Conservation (phyloP, 2,113 vertebrate genomes). For the Columba janthina region DNA sequence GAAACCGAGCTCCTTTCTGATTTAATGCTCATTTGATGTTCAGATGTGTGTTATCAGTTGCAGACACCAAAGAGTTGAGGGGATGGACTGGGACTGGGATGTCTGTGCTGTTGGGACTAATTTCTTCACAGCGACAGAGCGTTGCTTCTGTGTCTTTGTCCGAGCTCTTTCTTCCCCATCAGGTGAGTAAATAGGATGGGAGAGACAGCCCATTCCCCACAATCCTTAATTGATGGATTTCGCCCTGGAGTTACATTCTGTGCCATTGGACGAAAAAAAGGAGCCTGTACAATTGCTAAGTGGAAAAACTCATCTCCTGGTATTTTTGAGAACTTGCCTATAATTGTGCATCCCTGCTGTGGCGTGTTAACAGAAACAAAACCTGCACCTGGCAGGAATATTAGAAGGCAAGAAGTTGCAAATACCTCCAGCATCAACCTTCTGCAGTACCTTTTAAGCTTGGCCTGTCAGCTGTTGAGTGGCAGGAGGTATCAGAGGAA, state of each 20-base stretch:
- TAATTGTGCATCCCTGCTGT: constrained; percentile 10
- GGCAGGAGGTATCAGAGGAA: neutral
- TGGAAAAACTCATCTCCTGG: neutral
- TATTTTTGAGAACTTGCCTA: constrained; percentile 8
- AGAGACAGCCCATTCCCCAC: neutral
- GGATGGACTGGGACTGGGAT: neutral
- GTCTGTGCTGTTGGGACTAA: neutral
- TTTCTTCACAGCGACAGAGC: neutral
- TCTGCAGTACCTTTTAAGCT: neutral
- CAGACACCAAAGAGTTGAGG: neutral
- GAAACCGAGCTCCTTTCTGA: neutral
- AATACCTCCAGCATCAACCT: neutral
- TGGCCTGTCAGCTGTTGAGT: neutral
- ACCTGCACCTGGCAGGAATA: neutral
- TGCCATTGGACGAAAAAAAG: neutral
- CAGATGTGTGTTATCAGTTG: neutral
- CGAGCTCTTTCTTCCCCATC: neutral
- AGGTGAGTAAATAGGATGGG: neutral
- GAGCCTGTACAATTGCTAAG: neutral
- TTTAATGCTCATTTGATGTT: neutral
- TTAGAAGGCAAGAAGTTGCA: neutral
- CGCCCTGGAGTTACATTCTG: neutral
- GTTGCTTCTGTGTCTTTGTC: neutral
- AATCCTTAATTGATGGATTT: neutral
- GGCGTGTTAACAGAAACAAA: neutral